These are phyloP conservation scores for Euplexia lucipara DNA, from an alignment of 2,888 invertebrate genomes.

Conservation along the genomic window DNA sequence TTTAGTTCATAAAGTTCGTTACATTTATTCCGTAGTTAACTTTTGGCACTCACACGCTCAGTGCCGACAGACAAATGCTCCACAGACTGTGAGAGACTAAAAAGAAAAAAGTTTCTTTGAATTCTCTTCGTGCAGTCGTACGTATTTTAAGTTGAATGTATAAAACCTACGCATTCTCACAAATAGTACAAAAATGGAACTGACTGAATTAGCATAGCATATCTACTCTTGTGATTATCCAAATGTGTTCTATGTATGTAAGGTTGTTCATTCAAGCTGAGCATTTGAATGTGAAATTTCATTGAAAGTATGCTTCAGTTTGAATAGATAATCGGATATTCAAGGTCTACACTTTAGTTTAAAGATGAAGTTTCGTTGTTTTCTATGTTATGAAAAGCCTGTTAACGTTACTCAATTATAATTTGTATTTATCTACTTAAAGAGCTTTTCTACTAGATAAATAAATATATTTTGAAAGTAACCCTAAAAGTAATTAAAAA, in stretches of 20 bases:
- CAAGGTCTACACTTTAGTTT: constrained; percentile 17
- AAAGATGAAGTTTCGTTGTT: no score
- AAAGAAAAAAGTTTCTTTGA: constrained; percentile 26
- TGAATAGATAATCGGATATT: constrained; percentile 42
- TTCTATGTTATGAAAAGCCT: no score
- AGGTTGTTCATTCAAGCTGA: constrained; percentile 62
- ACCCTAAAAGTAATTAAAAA: no score
- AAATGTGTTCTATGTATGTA: constrained; percentile 40
- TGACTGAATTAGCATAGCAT: constrained; percentile 20
- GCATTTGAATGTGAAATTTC: constrained; percentile 68
- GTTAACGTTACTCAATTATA: no score
- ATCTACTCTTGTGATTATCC: constrained; percentile 17
- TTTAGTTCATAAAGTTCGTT: constrained; percentile 33
- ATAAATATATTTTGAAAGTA: background rate
- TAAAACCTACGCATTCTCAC: background rate
- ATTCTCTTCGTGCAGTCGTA: constrained; percentile 1
- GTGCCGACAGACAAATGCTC: constrained; percentile 44
- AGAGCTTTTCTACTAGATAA: background rate
- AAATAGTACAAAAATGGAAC: constrained; percentile 29
- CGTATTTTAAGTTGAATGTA: constrained; percentile 30
- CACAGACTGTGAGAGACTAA: constrained; percentile 38
- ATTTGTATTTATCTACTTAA: no score
- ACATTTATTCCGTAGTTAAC: constrained; percentile 50
- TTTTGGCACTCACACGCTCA: constrained; percentile 47
- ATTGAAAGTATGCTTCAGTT: constrained; percentile 45